phyloP scores from a whole-genome alignment of 2,113 vertebrate genomes.

The Mustelus asterias region DNA sequence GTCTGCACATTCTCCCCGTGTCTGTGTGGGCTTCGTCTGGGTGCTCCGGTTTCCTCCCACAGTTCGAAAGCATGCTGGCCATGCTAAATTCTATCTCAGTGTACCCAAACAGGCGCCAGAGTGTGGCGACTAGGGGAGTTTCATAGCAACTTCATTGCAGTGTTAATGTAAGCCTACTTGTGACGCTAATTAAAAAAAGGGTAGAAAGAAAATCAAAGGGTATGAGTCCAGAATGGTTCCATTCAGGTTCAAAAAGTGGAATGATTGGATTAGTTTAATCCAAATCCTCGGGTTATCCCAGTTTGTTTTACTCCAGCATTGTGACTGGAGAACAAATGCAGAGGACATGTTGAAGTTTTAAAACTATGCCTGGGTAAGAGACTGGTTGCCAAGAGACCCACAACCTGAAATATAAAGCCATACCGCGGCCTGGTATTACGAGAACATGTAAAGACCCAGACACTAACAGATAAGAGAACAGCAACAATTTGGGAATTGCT shows the following conservation, averaged over 20 bases:
- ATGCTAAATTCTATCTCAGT: too few relatives aligned
- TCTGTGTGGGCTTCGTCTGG: too few relatives aligned
- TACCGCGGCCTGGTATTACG: not conserved
- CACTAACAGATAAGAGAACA: not conserved
- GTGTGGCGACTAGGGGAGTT: too few relatives aligned
- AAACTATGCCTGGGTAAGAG: not conserved
- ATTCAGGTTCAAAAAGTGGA: not conserved
- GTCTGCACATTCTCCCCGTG: too few relatives aligned
- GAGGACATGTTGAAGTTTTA: not conserved
- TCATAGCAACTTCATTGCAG: too few relatives aligned
- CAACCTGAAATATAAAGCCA: not conserved
- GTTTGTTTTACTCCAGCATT: not conserved
- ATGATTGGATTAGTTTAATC: not conserved
- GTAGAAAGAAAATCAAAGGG: not conserved
- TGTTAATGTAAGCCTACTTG: too few relatives aligned
- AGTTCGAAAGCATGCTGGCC: too few relatives aligned
- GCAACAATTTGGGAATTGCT: not conserved
- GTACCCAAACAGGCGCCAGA: too few relatives aligned
- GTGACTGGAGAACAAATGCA: not conserved
- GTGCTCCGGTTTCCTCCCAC: too few relatives aligned
- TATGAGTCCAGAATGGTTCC: not conserved
- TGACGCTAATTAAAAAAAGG: too few relatives aligned
- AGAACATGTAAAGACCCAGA: not conserved
- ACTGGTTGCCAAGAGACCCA: not conserved
- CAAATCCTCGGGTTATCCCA: not conserved